A percentile compares a stretch with the other conserved stretches of the same genome.
Conservation (phyloP, 92 coral and sea anemone species). For the Meandrina meandrites region DNA sequence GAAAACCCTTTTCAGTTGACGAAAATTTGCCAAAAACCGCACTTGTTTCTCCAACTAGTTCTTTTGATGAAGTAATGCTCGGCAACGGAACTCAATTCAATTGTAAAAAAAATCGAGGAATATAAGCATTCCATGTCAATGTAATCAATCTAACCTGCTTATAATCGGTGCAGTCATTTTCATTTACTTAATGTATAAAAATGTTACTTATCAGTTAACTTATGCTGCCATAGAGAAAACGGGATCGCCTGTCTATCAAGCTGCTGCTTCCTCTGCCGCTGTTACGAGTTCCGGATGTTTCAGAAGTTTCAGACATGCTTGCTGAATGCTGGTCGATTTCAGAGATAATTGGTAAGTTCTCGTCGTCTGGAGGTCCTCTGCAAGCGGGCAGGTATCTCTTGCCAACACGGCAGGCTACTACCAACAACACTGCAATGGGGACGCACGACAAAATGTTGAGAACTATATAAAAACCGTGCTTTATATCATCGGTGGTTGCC, state of each 20-base stretch:
- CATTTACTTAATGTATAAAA: too few relatives aligned
- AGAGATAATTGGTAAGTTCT: neutral
- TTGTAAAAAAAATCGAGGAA: neutral
- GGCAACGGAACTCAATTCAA: neutral
- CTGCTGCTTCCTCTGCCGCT: conserved; percentile 13
- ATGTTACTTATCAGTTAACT: neutral
- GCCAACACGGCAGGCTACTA: conserved; percentile 14
- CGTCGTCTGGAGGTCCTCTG: neutral
- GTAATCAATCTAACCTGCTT: neutral
- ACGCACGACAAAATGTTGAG: conserved; percentile 64
- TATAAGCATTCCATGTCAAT: neutral
- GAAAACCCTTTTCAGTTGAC: too few relatives aligned
- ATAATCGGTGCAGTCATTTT: neutral
- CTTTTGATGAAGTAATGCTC: neutral
- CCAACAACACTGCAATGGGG: conserved; percentile 63
- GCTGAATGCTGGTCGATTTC: neutral
- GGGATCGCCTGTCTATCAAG: neutral
- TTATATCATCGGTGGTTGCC: conserved; percentile 6
- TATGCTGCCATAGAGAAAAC: neutral
- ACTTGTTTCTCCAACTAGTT: neutral
- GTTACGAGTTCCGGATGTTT: neutral
- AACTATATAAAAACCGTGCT: neutral
- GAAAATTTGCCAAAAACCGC: too few relatives aligned
- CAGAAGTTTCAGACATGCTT: neutral
- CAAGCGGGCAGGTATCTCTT: conserved; percentile 1